Percentiles rank a stretch among this genome's conserved stretches.
phyloP scores from a whole-genome alignment of 1,140 invertebrate species.

The Diprion similis region DNA sequence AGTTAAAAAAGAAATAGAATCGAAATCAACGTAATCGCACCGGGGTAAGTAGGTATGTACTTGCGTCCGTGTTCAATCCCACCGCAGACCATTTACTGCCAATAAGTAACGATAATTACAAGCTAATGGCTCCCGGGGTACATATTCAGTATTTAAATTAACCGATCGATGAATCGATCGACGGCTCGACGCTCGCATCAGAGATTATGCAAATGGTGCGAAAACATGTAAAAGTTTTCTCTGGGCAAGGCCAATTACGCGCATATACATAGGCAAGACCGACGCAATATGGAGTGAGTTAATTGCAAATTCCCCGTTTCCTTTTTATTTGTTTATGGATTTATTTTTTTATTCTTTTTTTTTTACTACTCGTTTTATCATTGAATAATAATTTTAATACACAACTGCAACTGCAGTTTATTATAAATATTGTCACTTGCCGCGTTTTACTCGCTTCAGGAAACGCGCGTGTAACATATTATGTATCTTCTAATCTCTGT shows the following conservation, averaged over 20 bases:
- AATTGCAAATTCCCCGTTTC: neutral
- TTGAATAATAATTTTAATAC: too few species aligned
- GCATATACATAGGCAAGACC: neutral
- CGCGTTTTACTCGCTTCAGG: too few species aligned
- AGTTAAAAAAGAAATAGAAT: neutral
- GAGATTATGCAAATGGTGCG: neutral
- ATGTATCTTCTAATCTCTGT: neutral
- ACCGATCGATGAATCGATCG: neutral
- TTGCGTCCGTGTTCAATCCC: neutral
- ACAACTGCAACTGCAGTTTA: too few species aligned
- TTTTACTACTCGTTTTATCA: too few species aligned
- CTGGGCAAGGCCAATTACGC: neutral
- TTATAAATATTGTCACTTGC: too few species aligned
- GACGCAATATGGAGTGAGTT: neutral
- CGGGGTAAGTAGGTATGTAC: neutral
- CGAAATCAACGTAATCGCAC: neutral
- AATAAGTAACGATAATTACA: constrained; percentile 8
- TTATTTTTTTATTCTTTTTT: too few species aligned
- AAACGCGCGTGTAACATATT: neutral
- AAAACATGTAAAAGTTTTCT: constrained; percentile 5
- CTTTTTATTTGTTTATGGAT: neutral
- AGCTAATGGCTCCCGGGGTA: constrained; percentile 6
- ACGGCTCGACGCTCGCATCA: neutral
- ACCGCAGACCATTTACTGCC: neutral
- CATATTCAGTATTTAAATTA: constrained; percentile 6